Percentiles rank a stretch among this genome's conserved stretches.
phyloP scores from a whole-genome alignment of 92 coral and sea anemone genomes.

The Parazoanthus atlanticus region DNA sequence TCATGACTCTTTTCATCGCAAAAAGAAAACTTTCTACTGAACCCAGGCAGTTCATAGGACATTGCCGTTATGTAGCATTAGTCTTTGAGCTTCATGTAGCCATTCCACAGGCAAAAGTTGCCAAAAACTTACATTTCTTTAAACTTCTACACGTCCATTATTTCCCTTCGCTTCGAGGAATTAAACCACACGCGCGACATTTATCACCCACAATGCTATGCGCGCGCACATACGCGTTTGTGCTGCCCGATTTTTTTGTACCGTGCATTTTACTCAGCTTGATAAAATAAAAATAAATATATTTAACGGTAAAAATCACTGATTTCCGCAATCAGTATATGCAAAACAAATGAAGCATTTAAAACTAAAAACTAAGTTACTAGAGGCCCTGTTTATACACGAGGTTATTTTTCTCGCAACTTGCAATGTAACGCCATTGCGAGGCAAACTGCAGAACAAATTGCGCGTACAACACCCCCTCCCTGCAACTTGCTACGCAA shows the following conservation, averaged over 20 bases:
- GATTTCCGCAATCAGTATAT: too few relatives aligned
- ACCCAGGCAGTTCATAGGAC: slow-evolving; percentile 98
- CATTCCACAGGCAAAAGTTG: slow-evolving; percentile 47
- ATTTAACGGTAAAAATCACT: neutral
- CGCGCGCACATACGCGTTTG: slow-evolving; percentile 46
- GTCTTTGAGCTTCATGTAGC: slow-evolving; percentile 58
- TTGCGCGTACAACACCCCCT: too few relatives aligned
- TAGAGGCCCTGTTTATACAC: too few relatives aligned
- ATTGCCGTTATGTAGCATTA: slow-evolving; percentile 87
- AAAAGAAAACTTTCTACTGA: slow-evolving; percentile 74
- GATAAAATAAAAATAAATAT: neutral
- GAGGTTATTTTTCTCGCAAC: too few relatives aligned
- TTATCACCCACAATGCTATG: slow-evolving; percentile 77
- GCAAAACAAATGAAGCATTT: neutral
- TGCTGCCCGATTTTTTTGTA: neutral
- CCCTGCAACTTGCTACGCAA: too few relatives aligned
- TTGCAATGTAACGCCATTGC: too few relatives aligned
- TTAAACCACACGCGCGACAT: slow-evolving; percentile 95
- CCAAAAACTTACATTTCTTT: slow-evolving; percentile 56
- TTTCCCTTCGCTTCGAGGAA: slow-evolving; percentile 54
- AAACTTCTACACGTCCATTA: slow-evolving; percentile 55
- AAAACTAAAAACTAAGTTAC: too few relatives aligned
- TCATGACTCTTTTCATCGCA: slow-evolving; percentile 79
- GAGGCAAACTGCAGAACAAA: too few relatives aligned
- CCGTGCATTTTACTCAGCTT: neutral